Base-by-base conservation (phyloP, 2,113 vertebrate genomes). In the Scopus umbretta region DNA sequence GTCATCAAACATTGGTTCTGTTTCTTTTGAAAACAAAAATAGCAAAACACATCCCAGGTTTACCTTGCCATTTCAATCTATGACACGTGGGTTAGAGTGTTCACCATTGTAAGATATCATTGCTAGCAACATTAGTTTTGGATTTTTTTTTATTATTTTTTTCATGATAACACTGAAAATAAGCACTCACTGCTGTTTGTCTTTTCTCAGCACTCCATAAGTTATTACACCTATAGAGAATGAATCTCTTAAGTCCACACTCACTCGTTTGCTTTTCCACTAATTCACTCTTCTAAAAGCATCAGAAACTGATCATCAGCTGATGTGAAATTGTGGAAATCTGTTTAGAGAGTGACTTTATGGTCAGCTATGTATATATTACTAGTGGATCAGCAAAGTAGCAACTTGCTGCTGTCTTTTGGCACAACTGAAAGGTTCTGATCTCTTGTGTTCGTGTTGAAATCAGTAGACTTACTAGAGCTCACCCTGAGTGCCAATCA, bases 71-170 rank as follows among this genome's bases (percentile, higher is more conserved):
- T 90, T 78, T 88, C 52, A 63, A 11, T 59, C 47, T 14, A 2
- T 50, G n/a, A 29, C 1, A 0, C 0, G 1, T 29, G 21, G 6
- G 16, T 61, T 72, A 87, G 27, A 81, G 61, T 34, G 91, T 18
- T 52, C 16, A 56, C 50, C 0, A 6, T 34, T 12, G 10, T 52
- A 70, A 50, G 13, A n/a, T 25, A 73, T 7, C 4, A 1, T 52
- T 72, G 10, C 23, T 53, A 68, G 6, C 2, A 76, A 34, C 20
- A 19, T 34, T 14, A 7, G 4, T 2, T 81, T 74, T 18, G 7
- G 23, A 30, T 16, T 38, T 3, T 34, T 40, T 38, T 75, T 78
- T 40, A 1, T 14, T 9, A 0, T 20, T 20, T 29, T 84, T 53
- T 34, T 17, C 0, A 49, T 45, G 2, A 81, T 52, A 71, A 9